phyloP scores from a whole-genome alignment of 1,140 invertebrate species.

The Cotesia chilonis region DNA sequence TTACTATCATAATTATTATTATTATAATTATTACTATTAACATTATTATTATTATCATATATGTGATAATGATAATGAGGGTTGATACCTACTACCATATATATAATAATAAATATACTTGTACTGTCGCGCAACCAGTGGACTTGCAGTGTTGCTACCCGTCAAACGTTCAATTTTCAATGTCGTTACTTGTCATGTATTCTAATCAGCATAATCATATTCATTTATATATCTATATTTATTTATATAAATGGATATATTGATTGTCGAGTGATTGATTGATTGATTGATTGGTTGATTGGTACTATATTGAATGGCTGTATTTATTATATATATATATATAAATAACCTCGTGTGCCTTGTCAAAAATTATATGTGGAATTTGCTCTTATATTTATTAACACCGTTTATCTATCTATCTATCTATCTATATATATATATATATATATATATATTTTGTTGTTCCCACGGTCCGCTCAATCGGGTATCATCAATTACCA shows the following conservation, averaged over 20 bases:
- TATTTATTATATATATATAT: constrained; percentile 40
- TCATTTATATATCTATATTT: constrained; percentile 43
- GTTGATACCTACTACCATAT: no score
- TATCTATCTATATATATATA: no score
- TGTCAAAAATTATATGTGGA: constrained; percentile 42
- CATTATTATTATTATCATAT: no score
- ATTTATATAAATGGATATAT: constrained; percentile 46
- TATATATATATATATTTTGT: neutral
- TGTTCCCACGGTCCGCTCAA: constrained; percentile 5
- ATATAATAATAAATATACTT: constrained; percentile 42
- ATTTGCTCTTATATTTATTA: constrained; percentile 1
- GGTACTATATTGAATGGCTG: constrained; percentile 49
- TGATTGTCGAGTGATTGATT: constrained; percentile 40
- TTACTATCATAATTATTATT: constrained; percentile 23
- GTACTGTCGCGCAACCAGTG: constrained; percentile 52
- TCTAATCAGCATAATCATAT: constrained; percentile 35
- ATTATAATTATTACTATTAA: no score
- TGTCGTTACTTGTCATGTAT: constrained; percentile 58
- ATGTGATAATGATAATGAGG: no score
- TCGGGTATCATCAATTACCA: neutral
- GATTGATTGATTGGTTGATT: constrained; percentile 49
- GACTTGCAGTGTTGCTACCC: constrained; percentile 55
- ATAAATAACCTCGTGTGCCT: constrained; percentile 45
- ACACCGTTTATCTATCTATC: constrained; percentile 11
- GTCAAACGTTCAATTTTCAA: constrained; percentile 56